Base-by-base conservation (phyloP, 37 sponge, comb jelly and placozoan genomes). In the Geodia barretti region DNA sequence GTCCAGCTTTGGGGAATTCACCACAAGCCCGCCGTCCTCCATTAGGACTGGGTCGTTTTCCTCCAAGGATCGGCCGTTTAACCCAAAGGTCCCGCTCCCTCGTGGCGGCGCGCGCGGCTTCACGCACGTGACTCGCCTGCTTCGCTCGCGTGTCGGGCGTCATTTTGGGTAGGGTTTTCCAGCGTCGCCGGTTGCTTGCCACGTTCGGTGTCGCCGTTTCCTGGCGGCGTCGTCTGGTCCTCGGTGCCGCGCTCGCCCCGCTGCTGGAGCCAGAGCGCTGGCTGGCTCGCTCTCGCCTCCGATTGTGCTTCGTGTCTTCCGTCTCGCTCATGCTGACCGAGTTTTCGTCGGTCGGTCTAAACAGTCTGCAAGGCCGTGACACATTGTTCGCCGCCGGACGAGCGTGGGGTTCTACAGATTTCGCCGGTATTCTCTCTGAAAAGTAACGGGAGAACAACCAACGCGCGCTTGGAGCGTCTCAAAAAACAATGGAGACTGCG, bases 1-100 rank as follows among this genome's bases (percentile, higher is more conserved):
- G 7, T 58, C 67, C 25, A 83, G 37, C 24, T 42, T 63, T n/a
- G n/a, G n/a, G n/a, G 0, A 83, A 39, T 59, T 79, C 80, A 24
- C 28, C 39, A 30, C 60, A 62, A 17, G 73, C 79, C 35, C n/a
- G n/a, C 75, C 73, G 26, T 88, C 89, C n/a, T 82, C 89, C 64
- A 88, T 88, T 3, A 88, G 41, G 30, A 88, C 74, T 88, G 89
- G 75, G 89, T 88, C 11, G 83, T 88, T 65, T 88, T 88, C n/a
- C n/a, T n/a, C 71, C 72, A 82, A 0, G 89, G 89, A 60, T 80
- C 90, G 30, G 59, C 76, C 9, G 84, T 76, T n/a, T 70, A n/a
- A n/a, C 67, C 32, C 40, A 79, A 2, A 80, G 41, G 37, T 74
- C 65, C 11, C 72, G 75, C 54, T 90, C 80, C 0, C 85, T 63